Base-by-base conservation (phyloP, 1,140 invertebrate genomes). In the Acromyrmex charruanus region DNA sequence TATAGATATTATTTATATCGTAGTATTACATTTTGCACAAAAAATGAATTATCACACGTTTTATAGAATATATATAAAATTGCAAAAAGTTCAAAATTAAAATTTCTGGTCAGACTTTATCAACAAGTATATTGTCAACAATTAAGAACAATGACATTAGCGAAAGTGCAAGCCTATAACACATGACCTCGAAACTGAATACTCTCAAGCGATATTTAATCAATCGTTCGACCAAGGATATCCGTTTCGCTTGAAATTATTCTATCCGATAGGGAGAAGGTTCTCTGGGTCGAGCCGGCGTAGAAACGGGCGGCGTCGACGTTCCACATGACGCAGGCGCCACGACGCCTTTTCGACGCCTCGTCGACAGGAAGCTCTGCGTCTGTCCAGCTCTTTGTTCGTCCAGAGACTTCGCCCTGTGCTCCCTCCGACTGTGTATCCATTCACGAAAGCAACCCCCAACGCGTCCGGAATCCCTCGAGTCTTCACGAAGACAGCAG, bases 371-470 rank as follows among this genome's bases (percentile, higher is more conserved):
- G 92, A 93, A 87, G 87, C 65, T 92, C 91, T 85, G 80, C 75
- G 65, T 51, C 74, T 84, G 85, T 87, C 51, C 87, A 84, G 66
- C 86, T 86, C 88, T 88, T 63, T 74, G 63, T 74, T 61, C 87
- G 84, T 12, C 55, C 28, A 88, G 81, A 90, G 74, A 68, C 77
- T 84, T 55, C 79, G 59, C 66, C 85, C 86, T 87, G 87, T 91
- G 87, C 77, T 61, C 25, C 59, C 69, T 59, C 88, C 80, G 72
- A n/a, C 39, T 28, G 59, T 68, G 88, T 86, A 69, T 90, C 87
- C 93, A 94, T 94, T 94, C 92, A 93, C 93, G 86, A 88, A 88
- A 87, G 80, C 53, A 28, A 66, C 31, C 51, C 16, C 31, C 44
- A 28, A 31, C 61, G 65, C 9, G 65, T 71, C 21, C 31, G 31